A percentile compares a stretch with the other conserved stretches of the same genome.
phyloP scores from a whole-genome alignment of 2,888 invertebrate genomes.

The Choristoneura rosaceana region DNA sequence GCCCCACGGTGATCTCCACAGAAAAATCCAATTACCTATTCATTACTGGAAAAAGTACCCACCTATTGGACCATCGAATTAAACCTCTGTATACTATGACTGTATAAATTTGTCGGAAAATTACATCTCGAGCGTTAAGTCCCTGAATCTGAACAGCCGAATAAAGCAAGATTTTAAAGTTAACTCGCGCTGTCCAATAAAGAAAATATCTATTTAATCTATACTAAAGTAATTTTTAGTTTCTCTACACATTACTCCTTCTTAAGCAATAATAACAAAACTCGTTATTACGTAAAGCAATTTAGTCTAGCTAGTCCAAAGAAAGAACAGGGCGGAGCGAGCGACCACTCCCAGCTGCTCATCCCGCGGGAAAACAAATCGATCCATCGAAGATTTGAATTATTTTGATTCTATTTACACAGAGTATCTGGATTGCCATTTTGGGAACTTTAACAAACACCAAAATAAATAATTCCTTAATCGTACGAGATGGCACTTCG shows the following conservation, averaged over 20 bases:
- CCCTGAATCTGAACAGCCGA: no score
- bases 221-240: background rate
- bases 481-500: no score
- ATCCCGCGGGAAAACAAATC: slow-evolving; percentile 61
- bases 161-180: no score
- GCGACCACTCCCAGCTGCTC: slow-evolving; percentile 63
- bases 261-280: background rate
- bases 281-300: background rate
- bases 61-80: background rate
- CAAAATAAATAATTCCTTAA: no score
- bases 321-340: slow-evolving; percentile 56
- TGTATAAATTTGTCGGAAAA: no score
- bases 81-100: no score
- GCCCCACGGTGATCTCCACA: slow-evolving; percentile 60
- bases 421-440: background rate
- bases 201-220: no score
- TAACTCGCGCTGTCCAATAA: no score
- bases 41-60: slow-evolving; percentile 25
- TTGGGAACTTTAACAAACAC: background rate
- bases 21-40: slow-evolving; percentile 31
- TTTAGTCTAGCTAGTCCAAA: slow-evolving; percentile 33
- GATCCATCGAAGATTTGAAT: slow-evolving; percentile 59
- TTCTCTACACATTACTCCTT: background rate
- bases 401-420: slow-evolving; percentile 48
- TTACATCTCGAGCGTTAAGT: no score